Conservation (phyloP, 2,113 vertebrate genomes). For the Platanista minor region DNA sequence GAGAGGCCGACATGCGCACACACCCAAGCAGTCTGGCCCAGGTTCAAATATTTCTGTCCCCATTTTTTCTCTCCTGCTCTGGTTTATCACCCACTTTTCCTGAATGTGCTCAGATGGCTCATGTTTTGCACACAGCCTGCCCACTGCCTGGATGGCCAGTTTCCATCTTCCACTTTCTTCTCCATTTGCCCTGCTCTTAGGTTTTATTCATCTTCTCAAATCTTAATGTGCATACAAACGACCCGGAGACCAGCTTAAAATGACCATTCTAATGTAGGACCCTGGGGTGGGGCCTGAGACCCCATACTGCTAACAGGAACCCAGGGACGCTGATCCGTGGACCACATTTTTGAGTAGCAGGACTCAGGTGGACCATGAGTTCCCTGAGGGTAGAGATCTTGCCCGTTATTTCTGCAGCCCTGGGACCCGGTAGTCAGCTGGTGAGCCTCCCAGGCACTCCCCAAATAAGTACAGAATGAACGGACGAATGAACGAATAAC, state of each 20-base stretch:
- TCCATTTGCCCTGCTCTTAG: background rate
- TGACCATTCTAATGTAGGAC: background rate
- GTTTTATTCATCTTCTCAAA: background rate
- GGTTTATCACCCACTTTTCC: background rate
- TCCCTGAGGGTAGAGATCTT: accelerated
- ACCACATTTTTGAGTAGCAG: too few species aligned
- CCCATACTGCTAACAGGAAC: background rate
- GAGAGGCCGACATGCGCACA: background rate
- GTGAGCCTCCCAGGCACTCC: background rate
- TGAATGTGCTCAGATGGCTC: accelerated
- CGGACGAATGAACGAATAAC: background rate
- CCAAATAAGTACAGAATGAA: background rate
- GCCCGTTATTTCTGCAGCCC: background rate
- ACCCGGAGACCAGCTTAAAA: background rate
- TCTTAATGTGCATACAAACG: background rate
- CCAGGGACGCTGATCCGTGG: background rate
- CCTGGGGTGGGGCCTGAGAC: too few species aligned
- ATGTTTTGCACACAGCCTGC: background rate
- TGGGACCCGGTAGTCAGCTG: background rate
- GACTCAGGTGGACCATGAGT: background rate
- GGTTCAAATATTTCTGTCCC: background rate
- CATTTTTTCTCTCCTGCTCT: background rate
- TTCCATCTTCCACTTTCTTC: background rate
- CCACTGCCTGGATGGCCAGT: accelerated
- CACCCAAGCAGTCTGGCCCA: accelerated